Evolutionary conservation across 1,140 invertebrate genomes (phyloP), one percentile per base, ranked within the genome.

Genomic region (Caenorhabditis brenneri): DNA sequence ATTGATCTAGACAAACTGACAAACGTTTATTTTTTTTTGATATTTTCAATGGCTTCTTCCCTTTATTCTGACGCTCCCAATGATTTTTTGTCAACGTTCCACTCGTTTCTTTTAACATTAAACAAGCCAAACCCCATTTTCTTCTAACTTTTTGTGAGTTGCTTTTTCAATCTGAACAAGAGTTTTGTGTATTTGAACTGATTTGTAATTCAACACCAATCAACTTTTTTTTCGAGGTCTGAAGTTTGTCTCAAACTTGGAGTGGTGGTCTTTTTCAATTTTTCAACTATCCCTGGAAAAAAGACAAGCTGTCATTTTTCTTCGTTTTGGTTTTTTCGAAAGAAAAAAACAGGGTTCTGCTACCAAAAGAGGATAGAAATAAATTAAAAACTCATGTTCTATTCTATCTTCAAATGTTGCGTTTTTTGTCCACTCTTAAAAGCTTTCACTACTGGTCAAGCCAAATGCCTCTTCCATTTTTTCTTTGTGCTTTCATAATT

Each of bases 141-240:
- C 42, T 46, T 46, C 42, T 12, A 2, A 46, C 42, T 9, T 46
- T 46, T 46, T 12, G 42, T 12, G 2, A 46, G 16, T n/a, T n/a
- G n/a, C n/a, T n/a, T n/a, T n/a, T n/a, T n/a, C n/a, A n/a, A n/a
- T n/a, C n/a, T n/a, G n/a, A n/a, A n/a, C n/a, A n/a, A n/a, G n/a
- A 42, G 5, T 42, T 42, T 42, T 42, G 39, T 51, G 6, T 51
- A 1, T 51, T n/a, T 51, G 49, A 51, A n/a, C 49, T 51, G 49
- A 74, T 74, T 74, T 74, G 65, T 74, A 74, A 74, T 74, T 74
- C 65, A 74, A 74, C 36, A 74, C 65, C 65, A 74, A 74, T 74
- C 65, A 74, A 74, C 36, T 74, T 42, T n/a, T 29, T 74, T 42
- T 42, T n/a, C n/a, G n/a, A n/a, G n/a, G n/a, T n/a, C n/a, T n/a